Conservation (phyloP, 1,140 invertebrate species). For the Tyrophagus putrescentiae region DNA sequence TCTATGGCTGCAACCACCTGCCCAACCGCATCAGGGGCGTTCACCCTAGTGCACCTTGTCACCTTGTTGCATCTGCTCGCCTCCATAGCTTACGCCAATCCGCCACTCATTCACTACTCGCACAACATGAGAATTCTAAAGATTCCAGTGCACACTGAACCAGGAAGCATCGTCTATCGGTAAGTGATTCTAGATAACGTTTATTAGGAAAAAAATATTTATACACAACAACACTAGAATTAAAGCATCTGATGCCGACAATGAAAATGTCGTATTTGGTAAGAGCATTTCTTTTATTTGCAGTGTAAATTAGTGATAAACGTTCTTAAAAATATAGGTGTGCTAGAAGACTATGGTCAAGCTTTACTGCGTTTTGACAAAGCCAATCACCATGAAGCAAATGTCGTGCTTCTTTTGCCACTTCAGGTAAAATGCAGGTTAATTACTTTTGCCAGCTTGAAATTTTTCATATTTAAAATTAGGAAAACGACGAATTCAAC, state of each 20-base stretch:
- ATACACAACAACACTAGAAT: conserved; percentile 51
- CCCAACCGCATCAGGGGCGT: too few species aligned
- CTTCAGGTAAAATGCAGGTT: conserved; percentile 22
- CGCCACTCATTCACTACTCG: conserved; percentile 28
- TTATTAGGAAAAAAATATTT: conserved; percentile 38
- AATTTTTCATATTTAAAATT: neutral
- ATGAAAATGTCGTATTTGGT: conserved; percentile 38
- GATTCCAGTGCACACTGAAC: conserved; percentile 26
- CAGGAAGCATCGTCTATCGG: conserved; percentile 58
- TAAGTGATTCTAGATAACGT: conserved; percentile 37
- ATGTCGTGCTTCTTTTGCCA: conserved; percentile 26
- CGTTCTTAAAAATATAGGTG: conserved; percentile 7
- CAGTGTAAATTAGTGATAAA: neutral
- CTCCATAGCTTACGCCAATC: too few species aligned
- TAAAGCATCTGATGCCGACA: conserved; percentile 66
- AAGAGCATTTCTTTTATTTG: neutral
- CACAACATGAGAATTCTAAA: conserved; percentile 30
- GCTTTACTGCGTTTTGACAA: conserved; percentile 26
- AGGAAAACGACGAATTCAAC: conserved; percentile 27
- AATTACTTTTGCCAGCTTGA: neutral
- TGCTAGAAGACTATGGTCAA: conserved; percentile 23
- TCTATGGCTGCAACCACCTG: too few species aligned
- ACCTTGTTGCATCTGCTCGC: too few species aligned
- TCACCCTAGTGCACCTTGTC: too few species aligned
- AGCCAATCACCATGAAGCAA: conserved; percentile 24